A percentile compares a stretch with the other conserved stretches of the same genome.
Conservation (phyloP, 92 coral and sea anemone species). For the Ricordea florida region DNA sequence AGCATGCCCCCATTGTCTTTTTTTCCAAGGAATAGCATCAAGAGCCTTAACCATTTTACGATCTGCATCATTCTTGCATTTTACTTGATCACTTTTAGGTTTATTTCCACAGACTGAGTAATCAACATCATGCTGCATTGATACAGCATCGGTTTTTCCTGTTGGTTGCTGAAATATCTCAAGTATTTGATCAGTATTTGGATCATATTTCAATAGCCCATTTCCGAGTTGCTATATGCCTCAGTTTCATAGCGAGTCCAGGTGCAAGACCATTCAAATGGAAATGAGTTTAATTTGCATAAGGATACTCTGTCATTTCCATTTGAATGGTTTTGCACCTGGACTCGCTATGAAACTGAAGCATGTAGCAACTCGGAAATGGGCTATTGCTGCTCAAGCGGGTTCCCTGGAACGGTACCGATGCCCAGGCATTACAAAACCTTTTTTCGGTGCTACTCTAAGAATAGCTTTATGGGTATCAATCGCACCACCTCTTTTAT, state of each 20-base stretch:
- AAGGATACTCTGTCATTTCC: too few relatives aligned
- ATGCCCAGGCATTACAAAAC: neutral
- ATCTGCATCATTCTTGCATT: neutral
- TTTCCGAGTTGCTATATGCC: neutral
- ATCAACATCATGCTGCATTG: slow-evolving; percentile 10
- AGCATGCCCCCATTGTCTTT: neutral
- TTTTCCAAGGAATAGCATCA: slow-evolving; percentile 1
- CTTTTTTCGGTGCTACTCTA: neutral
- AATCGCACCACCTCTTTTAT: neutral
- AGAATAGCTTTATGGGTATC: slow-evolving; percentile 10
- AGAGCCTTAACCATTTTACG: neutral
- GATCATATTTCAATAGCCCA: neutral
- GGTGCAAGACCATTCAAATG: too few relatives aligned
- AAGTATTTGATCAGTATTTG: neutral
- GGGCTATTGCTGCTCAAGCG: slow-evolving; percentile 9
- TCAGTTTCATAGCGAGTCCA: too few relatives aligned
- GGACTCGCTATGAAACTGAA: too few relatives aligned
- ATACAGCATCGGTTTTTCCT: neutral
- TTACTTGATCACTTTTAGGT: neutral
- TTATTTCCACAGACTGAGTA: neutral
- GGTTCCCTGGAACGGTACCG: slow-evolving; percentile 12
- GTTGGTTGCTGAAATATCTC: neutral
- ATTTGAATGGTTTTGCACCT: too few relatives aligned
- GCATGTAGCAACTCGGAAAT: too few relatives aligned
- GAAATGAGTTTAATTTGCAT: too few relatives aligned